A percentile compares a stretch with the other conserved stretches of the same genome.
These are phyloP conservation scores for Eutolmus rufibarbis DNA, from an alignment of 2,888 invertebrate genomes.

Conservation along the genomic window DNA sequence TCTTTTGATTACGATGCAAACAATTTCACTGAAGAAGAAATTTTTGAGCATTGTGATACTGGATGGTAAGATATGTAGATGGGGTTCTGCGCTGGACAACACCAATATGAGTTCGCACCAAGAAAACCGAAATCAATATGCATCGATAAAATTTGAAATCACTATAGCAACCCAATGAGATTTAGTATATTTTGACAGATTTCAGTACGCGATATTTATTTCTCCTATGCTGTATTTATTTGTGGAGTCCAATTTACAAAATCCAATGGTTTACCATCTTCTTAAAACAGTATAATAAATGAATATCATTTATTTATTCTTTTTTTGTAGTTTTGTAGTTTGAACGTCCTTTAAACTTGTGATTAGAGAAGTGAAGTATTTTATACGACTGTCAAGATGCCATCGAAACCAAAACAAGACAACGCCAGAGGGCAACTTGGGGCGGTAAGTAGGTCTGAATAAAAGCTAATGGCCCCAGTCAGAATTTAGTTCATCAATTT, in stretches of 20 bases:
- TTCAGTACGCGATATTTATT: not conserved
- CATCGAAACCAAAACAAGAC: not conserved
- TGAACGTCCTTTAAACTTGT: not conserved
- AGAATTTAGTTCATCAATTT: not conserved
- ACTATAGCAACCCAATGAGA: not conserved
- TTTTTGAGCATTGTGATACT: not conserved
- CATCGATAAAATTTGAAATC: constrained; percentile 10
- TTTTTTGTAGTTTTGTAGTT: not conserved
- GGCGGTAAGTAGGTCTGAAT: not conserved
- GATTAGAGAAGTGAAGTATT: not conserved
- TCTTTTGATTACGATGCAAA: not conserved
- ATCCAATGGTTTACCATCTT: not conserved
- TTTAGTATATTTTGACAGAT: constrained; percentile 4
- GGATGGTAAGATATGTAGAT: not conserved
- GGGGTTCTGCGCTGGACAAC: not conserved
- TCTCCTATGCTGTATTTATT: not conserved
- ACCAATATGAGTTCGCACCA: not conserved
- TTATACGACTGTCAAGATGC: not conserved
- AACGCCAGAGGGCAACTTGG: not conserved
- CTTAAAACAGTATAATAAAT: not conserved
- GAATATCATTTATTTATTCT: not conserved
- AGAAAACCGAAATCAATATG: not conserved
- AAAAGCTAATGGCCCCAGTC: not conserved
- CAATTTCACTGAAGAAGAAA: not conserved
- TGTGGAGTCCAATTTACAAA: not conserved